Evolutionary conservation across 2,888 invertebrate species (phyloP).

Genomic region (Synergus itoensis): DNA sequence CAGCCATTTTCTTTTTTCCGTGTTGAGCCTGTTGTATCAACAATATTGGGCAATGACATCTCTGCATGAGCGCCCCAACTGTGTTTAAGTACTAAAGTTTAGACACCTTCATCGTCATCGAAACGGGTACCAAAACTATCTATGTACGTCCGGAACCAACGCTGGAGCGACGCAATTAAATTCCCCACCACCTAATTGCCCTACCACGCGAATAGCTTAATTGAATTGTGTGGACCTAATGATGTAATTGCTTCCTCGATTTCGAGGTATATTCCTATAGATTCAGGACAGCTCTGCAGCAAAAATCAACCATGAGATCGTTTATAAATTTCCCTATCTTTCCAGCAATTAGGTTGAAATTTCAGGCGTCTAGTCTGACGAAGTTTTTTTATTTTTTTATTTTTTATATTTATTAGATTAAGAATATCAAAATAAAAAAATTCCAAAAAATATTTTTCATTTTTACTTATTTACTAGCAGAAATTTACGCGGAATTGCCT

Average conservation of each 20-base stretch:
- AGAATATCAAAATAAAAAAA: too few relatives aligned
- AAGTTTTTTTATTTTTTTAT: too few relatives aligned
- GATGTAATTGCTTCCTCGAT: constrained; percentile 65
- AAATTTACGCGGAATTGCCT: too few relatives aligned
- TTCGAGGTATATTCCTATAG: constrained; percentile 50
- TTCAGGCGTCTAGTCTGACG: too few relatives aligned
- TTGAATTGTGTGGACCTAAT: constrained; percentile 69
- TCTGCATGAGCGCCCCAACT: constrained; percentile 41
- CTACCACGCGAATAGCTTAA: constrained; percentile 57
- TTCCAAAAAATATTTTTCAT: too few relatives aligned
- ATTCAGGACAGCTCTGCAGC: not conserved
- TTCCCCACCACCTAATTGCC: constrained; percentile 65
- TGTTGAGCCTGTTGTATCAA: constrained; percentile 8
- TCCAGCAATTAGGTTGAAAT: too few relatives aligned
- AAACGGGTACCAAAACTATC: constrained; percentile 1
- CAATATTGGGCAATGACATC: not conserved
- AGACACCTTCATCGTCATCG: constrained; percentile 51
- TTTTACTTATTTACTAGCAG: too few relatives aligned
- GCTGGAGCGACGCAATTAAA: constrained; percentile 64
- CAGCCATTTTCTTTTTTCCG: too few relatives aligned
- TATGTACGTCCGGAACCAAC: constrained; percentile 10
- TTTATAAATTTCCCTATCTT: too few relatives aligned
- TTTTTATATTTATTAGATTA: too few relatives aligned
- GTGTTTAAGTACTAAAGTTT: constrained; percentile 58
- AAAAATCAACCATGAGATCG: not conserved